Base-by-base conservation (phyloP, 2,888 invertebrate genomes). In the Agriopis marginaria region DNA sequence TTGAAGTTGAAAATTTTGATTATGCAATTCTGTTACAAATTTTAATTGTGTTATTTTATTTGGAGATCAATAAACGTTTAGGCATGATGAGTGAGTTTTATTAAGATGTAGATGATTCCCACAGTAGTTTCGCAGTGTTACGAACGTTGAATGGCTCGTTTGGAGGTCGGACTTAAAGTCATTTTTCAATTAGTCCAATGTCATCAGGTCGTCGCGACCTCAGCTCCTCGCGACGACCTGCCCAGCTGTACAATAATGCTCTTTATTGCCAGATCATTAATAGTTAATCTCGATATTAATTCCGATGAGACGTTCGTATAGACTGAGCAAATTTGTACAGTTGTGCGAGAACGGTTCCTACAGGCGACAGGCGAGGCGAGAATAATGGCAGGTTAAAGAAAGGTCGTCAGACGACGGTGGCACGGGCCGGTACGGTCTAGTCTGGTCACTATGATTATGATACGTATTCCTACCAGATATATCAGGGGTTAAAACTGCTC, bases 111-210 rank as follows among this genome's bases (percentile, higher is more conserved):
- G 66, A 73, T 50, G 51, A 59, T 89, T 90, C 89, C 86, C 89
- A 89, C 87, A 86, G 78, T 77, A 75, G 77, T 79, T 83, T 80
- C 79, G 76, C 56, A 82, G 83, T 82, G 83, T 85, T 77, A 12
- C 55, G 80, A 78, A 75, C 79, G 79, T 82, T 86, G 84, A 88
- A 85, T 85, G 81, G 83, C 83, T 81, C 82, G 81, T 79, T 83
- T 84, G 82, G 85, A 91, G 91, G 91, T 89, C 91, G 88, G 81
- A 82, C 82, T 79, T 85, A 86, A 89, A 88, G 90, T 90, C 86
- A 91, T 92, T 90, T 91, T 91, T 88, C 91, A 93, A 92, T 92
- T 89, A 90, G 83, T 82, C 79, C 91, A 93, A 92, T 91, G 92
- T 90, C 92, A 90, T 85, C 85, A 86, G 92, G 89, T 89, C 91